A percentile compares a stretch with the other conserved stretches of the same genome.
Evolutionary conservation across 2,113 vertebrate genomes (phyloP).

Genomic region (Ctenomys sociabilis): DNA sequence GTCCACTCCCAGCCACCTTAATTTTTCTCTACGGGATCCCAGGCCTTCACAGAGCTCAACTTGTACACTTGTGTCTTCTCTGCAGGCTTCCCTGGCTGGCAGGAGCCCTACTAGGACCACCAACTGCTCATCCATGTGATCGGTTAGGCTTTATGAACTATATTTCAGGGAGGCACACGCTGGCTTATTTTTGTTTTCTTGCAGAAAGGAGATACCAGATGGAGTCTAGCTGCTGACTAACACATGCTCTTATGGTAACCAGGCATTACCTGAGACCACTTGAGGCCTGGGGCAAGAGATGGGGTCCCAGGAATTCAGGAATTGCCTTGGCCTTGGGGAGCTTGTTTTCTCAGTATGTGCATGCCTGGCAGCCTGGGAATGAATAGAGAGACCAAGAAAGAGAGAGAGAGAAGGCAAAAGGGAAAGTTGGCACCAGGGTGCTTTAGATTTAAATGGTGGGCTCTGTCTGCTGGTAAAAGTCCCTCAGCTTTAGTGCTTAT

Average conservation of each 20-base stretch:
- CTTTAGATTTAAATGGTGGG: background rate
- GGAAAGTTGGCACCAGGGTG: background rate
- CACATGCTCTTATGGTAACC: background rate
- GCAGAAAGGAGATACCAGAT: background rate
- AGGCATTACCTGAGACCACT: background rate
- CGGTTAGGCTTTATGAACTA: background rate
- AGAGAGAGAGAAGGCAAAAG: background rate
- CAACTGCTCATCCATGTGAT: rapidly evolving
- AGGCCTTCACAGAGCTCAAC: background rate
- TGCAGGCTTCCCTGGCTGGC: background rate
- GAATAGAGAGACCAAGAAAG: background rate
- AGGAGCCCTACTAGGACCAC: background rate
- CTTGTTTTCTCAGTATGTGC: background rate
- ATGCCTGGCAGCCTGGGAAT: background rate
- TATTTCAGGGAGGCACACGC: background rate
- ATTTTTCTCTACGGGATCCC: background rate
- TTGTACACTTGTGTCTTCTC: background rate
- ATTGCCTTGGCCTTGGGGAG: background rate
- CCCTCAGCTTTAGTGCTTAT: background rate
- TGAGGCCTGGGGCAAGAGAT: background rate
- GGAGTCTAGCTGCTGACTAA: background rate
- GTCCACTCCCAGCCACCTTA: background rate
- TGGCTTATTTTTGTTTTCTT: slow-evolving; percentile 26
- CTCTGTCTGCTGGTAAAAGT: background rate
- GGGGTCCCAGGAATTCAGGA: background rate